Base-by-base conservation (phyloP, 1,140 invertebrate species). In the Achatina immaculata region DNA sequence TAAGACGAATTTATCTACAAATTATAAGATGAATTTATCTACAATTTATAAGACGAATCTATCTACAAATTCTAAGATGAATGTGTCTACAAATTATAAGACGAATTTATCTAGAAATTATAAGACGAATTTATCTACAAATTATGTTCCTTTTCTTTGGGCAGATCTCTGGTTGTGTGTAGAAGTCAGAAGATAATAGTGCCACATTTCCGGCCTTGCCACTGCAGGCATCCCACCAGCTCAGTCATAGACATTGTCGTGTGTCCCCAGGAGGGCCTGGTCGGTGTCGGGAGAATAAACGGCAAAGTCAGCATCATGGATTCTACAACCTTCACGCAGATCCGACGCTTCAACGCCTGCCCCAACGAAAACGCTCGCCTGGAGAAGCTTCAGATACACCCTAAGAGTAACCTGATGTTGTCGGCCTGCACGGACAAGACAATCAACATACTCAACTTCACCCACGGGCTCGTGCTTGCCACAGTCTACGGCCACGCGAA, bases 271-370 rank as follows among this genome's bases (percentile, higher is more conserved):
- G 74, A 76, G 19, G 9, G 58, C 40, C 3, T 62, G 19, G 19
- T 76, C 0, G 58, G 31, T 11, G 74, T 76, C 16, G 74, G 74
- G 3, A 16, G 74, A 1, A 58, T 76, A 51, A 76, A 76, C 36
- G 74, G 74, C 14, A 51, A 76, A 31, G 48, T 76, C 51, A 76
- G 74, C 55, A 76, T 76, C 1, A 36, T 76, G 36, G 74, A 76
- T 38, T 28, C 36, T 11, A 11, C 2, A 3, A 58, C 31, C 1
- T 73, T 40, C 42, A 36, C 21, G 48, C 38, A 73, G 43, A 31
- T 65, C 28, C 36, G 38, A 24, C 9, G 74, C 4, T 45, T 76
- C 36, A 58, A 76, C 74, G 74, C 43, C 38, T 76, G 51, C 38
- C 38, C 31, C 1, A 65, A 55, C 31, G 34, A 62, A 62, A 76